Conservation (phyloP, 1,140 invertebrate genomes). For the Drosophila truncata region DNA sequence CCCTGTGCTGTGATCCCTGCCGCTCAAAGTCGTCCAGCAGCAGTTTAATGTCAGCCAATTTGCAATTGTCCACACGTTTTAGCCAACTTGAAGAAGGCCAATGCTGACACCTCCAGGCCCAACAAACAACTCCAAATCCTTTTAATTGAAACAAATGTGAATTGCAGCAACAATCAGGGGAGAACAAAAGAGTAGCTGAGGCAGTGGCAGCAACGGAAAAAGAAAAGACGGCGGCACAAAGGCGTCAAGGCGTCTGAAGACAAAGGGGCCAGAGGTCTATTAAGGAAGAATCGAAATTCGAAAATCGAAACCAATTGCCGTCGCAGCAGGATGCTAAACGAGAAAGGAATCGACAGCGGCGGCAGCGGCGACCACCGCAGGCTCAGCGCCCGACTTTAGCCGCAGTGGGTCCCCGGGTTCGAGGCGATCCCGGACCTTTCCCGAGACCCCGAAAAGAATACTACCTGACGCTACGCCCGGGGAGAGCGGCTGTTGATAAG, state of each 20-base stretch:
- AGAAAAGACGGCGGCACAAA: slow-evolving; percentile 47
- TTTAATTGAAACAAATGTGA: slow-evolving; percentile 82
- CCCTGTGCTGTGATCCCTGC: slow-evolving; percentile 1
- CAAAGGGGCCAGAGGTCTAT: slow-evolving; percentile 65
- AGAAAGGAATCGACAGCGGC: slow-evolving; percentile 68
- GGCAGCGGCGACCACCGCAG: slow-evolving; percentile 30
- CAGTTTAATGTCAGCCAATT: slow-evolving; percentile 26
- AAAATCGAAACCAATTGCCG: slow-evolving; percentile 80
- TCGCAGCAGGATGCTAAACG: slow-evolving; percentile 80
- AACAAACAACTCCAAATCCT: slow-evolving; percentile 62
- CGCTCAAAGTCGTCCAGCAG: neutral
- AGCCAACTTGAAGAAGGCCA: slow-evolving; percentile 39
- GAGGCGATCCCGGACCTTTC: slow-evolving; percentile 29
- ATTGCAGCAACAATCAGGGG: slow-evolving; percentile 50
- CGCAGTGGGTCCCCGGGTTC: slow-evolving; percentile 77
- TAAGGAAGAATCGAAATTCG: slow-evolving; percentile 68
- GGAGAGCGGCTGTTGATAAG: slow-evolving; percentile 68
- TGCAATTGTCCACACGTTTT: slow-evolving; percentile 60
- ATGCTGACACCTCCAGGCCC: slow-evolving; percentile 52
- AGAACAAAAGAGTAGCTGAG: slow-evolving; percentile 38
- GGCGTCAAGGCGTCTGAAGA: slow-evolving; percentile 80
- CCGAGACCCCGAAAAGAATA: neutral
- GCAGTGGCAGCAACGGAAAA: slow-evolving; percentile 24
- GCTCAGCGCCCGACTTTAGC: slow-evolving; percentile 72
- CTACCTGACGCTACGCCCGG: slow-evolving; percentile 58